Evolutionary conservation across 2,797 vertebrate genomes (phyloP).

Genomic region (Aphelocoma californica): DNA sequence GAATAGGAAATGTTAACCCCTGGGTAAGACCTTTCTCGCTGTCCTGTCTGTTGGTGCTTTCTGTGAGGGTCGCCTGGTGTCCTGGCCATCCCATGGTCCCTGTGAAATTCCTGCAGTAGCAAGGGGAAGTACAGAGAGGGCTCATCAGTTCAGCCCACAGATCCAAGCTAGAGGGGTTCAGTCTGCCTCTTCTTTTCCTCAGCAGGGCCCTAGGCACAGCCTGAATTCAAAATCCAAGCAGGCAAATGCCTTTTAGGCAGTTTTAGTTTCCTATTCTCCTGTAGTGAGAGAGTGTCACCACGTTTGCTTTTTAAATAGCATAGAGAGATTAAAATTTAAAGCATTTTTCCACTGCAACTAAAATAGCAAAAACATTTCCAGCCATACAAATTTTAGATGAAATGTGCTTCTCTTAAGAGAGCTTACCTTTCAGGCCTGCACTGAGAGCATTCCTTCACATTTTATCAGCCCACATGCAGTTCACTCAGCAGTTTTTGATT

Average conservation of each 20-base stretch:
- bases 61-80: background rate
- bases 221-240: background rate
- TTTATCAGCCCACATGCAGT: background rate
- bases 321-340: background rate
- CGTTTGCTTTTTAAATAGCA: background rate
- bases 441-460: background rate
- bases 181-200: background rate
- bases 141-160: background rate
- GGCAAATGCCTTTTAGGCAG: background rate
- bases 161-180: background rate
- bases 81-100: rapidly evolving
- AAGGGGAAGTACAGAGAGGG: background rate
- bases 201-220: background rate
- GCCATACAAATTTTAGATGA: background rate
- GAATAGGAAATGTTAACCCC: background rate
- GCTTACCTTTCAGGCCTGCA: background rate
- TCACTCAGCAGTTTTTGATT: background rate
- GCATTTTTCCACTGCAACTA: background rate
- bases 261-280: background rate
- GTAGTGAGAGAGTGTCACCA: background rate
- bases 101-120: background rate
- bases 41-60: background rate
- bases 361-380: background rate
- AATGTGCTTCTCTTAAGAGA: background rate
- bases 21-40: background rate